Evolutionary conservation across 2,797 vertebrate species (phyloP).

Genomic region (Taenioides sp.): DNA sequence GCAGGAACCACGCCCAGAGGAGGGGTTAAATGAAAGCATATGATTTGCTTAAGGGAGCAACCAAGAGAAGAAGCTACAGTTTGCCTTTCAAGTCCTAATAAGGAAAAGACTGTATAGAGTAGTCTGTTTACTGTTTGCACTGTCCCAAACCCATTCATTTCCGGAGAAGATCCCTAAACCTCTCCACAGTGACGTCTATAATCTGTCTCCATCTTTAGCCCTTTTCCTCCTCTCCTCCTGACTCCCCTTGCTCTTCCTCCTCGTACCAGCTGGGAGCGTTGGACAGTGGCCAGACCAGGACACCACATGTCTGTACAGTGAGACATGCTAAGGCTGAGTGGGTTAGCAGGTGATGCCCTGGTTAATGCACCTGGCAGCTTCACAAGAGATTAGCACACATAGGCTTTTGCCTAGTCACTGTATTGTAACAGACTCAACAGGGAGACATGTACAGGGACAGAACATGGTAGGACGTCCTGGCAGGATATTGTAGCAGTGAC

Average conservation of each 20-base stretch:
- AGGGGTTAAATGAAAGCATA: constrained; percentile 5
- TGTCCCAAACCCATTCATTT: constrained; percentile 40
- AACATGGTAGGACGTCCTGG: constrained; percentile 23
- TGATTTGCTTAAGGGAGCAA: neutral
- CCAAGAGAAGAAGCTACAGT: neutral
- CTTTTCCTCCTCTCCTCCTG: constrained; percentile 42
- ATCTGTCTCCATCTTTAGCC: constrained; percentile 54
- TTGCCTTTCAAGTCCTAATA: constrained; percentile 20
- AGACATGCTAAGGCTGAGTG: constrained; percentile 42
- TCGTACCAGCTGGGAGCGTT: constrained; percentile 48
- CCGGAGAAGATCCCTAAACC: constrained; percentile 38
- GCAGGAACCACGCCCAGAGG: neutral
- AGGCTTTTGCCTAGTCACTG: constrained; percentile 42
- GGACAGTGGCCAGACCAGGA: constrained; percentile 51
- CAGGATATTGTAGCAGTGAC: constrained; percentile 46
- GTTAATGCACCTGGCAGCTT: constrained; percentile 74
- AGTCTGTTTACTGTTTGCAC: constrained; percentile 37
- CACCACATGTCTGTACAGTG: constrained; percentile 40
- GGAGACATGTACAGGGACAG: neutral
- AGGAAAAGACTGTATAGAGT: constrained; percentile 31
- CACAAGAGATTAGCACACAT: constrained; percentile 71
- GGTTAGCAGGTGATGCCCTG: constrained; percentile 73
- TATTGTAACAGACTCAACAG: constrained; percentile 16
- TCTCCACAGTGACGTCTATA: constrained; percentile 51
- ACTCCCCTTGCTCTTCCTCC: constrained; percentile 41